A percentile compares a stretch with the other conserved stretches of the same genome.
Conservation (phyloP, 2,888 invertebrate species). For the Hirtodrosophila alboralis region DNA sequence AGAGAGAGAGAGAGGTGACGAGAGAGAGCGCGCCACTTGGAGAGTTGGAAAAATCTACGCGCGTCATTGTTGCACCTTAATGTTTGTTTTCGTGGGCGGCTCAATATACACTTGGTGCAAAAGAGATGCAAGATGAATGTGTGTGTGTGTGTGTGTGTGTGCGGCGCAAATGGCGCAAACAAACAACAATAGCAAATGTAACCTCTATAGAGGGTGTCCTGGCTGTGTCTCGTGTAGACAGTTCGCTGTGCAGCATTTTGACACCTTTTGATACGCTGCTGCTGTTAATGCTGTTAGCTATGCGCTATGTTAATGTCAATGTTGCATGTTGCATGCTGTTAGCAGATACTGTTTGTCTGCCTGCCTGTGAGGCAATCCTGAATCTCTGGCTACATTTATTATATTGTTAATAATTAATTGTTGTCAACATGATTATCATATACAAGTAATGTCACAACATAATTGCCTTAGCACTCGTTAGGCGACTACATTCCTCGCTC, state of each 20-base stretch:
- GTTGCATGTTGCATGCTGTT: slow-evolving; percentile 8
- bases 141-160: no score
- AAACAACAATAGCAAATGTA: slow-evolving; percentile 75
- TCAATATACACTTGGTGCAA: slow-evolving; percentile 23
- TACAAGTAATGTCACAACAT: slow-evolving; percentile 16
- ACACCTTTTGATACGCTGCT: slow-evolving; percentile 5
- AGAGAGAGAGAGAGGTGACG: slow-evolving; percentile 6
- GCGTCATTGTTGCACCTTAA: slow-evolving; percentile 80
- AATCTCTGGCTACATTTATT: not conserved
- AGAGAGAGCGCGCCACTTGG: slow-evolving; percentile 11
- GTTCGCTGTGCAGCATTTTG: no score
- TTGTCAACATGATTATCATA: slow-evolving; percentile 10
- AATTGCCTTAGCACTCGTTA: slow-evolving; percentile 40
- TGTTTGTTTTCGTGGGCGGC: slow-evolving; percentile 80
- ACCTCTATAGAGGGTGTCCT: slow-evolving; percentile 75
- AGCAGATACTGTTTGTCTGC: no score
- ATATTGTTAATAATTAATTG: slow-evolving; percentile 29
- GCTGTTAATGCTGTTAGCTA: slow-evolving; percentile 33
- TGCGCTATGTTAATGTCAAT: no score
- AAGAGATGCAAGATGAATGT: slow-evolving; percentile 16
- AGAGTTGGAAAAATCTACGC: slow-evolving; percentile 63
- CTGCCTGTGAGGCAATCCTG: no score
- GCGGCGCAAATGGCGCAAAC: slow-evolving; percentile 66
- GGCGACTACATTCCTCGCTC: slow-evolving; percentile 20
- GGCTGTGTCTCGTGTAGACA: slow-evolving; percentile 19